Base-by-base conservation (phyloP, 64 coral and sea anemone species). In the Stichodactyla helianthus region DNA sequence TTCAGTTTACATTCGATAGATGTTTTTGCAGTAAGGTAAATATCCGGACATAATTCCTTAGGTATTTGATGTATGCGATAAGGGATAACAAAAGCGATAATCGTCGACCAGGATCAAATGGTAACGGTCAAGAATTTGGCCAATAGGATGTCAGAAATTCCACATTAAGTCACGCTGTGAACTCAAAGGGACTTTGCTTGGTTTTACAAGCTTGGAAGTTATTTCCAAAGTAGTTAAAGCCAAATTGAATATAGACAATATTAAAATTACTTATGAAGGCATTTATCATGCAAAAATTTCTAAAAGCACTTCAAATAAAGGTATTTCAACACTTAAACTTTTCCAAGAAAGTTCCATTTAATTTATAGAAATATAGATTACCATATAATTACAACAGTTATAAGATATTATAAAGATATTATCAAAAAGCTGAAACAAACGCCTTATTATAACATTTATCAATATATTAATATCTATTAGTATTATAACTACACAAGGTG, bases 51-150 rank as follows among this genome's bases (percentile, higher is more conserved):
- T 4, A 50, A 79, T 28, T n/a, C 9, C 31, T 26, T 4, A 79
- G 31, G 77, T 50, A 79, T 79, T 79, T 79, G 77, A 79, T 79
- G 77, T 15, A 79, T 79, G 77, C 77, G 77, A 79, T 79, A 79
- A 50, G 25, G 35, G 19, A 65, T 65, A n/a, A 8, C 7, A n/a
- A 7, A 23, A 65, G 19, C 18, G 5, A 18, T 65, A 60, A 15
- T 60, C 18, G 17, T 65, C 62, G 22, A 65, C 59, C 59, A 60
- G 14, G 59, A 60, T 60, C 59, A 17, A 60, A 17, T 60, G 62
- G 22, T 65, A 65, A 65, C 62, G 62, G 62, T 65, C 19, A 65
- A n/a, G 22, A 62, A 16, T n/a, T 65, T 65, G 11, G 9, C 62
- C 62, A 65, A 65, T 65, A 65, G 13, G 59, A 15, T 19, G 2